Percentiles rank a stretch among this genome's conserved stretches.
These are phyloP conservation scores for Argyresthia albistria DNA, from an alignment of 2,888 invertebrate species.

Conservation along the genomic window DNA sequence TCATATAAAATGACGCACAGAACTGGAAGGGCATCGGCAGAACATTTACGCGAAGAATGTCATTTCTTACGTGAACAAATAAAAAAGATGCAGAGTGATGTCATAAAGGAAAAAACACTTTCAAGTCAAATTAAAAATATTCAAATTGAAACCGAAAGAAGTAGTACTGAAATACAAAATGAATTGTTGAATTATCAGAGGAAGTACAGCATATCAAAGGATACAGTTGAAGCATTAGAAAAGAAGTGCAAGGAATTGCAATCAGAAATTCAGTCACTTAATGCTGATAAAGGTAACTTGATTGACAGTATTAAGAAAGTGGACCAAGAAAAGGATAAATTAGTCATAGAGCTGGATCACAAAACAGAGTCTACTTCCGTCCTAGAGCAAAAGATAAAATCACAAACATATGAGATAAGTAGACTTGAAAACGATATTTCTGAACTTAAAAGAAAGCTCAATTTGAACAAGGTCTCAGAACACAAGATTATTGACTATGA, in stretches of 20 bases:
- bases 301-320: slow-evolving; percentile 75
- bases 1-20: slow-evolving; percentile 57
- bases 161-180: slow-evolving; percentile 78
- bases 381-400: slow-evolving; percentile 76
- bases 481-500: slow-evolving; percentile 61
- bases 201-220: slow-evolving; percentile 74
- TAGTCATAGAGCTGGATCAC: slow-evolving; percentile 77
- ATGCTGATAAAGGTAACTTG: slow-evolving; percentile 75
- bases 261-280: slow-evolving; percentile 73
- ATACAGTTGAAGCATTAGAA: slow-evolving; percentile 70
- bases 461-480: slow-evolving; percentile 53
- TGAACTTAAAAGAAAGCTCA: slow-evolving; percentile 70
- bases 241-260: slow-evolving; percentile 72
- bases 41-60: slow-evolving; percentile 57
- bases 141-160: slow-evolving; percentile 84
- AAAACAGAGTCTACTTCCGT: slow-evolving; percentile 79
- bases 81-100: slow-evolving; percentile 56
- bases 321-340: slow-evolving; percentile 80
- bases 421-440: slow-evolving; percentile 67
- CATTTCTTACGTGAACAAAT: slow-evolving; percentile 55
- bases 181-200: slow-evolving; percentile 76
- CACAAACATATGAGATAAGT: slow-evolving; percentile 68
- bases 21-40: slow-evolving; percentile 54
- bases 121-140: slow-evolving; percentile 75
- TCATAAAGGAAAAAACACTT: slow-evolving; percentile 60